Evolutionary conservation across 2,797 vertebrate genomes (phyloP), one percentile per base, ranked within the genome.

Genomic region (Otolemur crassicaudatus): DNA sequence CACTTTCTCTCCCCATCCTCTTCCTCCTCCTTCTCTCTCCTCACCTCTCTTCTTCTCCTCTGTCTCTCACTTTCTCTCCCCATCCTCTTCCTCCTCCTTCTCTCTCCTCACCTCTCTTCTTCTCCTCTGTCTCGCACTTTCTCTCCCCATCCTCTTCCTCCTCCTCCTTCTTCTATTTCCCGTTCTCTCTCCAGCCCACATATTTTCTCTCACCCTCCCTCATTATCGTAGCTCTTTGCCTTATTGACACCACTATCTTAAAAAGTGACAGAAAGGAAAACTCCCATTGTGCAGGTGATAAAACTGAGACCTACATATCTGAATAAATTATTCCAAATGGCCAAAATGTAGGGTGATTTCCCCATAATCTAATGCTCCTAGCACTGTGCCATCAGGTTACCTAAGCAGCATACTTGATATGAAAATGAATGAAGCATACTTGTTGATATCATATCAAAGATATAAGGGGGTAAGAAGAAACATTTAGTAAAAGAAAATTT

Each of bases 181-280:
- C 31, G 10, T 8, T 34, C 3, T 56, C 7, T 56, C 10, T 53
- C 73, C 12, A 46, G 17, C 12, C 2, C 20, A 16, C 17, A 49
- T 25, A 22, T 11, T 76, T 20, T 49, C 20, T 8, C 25, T 63
- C 40, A 12, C 43, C 31, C 8, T 17, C 8, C 12, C 5, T 19
- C 56, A 8, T 58, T 63, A 20, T 53, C 79, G 73, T 46, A 14
- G 11, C 16, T 77, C 80, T 69, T 81, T 29, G n/a, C n/a, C 13
- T 80, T 69, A 46, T 58, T 27, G 40, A 84, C 43, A 81, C 29
- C 61, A 49, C 37, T 37, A 4, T 31, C 60, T 20, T 65, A 80
- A 92, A 88, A 85, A 95, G 34, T 58, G 43, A 37, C 31, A 92
- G 34, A 76, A 73, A 43, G 29, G n/a, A n/a, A 76, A 76, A 56